Percentiles rank a stretch among this genome's conserved stretches.
Conservation (phyloP, 2,888 invertebrate genomes). For the Drosophila paramelanica region DNA sequence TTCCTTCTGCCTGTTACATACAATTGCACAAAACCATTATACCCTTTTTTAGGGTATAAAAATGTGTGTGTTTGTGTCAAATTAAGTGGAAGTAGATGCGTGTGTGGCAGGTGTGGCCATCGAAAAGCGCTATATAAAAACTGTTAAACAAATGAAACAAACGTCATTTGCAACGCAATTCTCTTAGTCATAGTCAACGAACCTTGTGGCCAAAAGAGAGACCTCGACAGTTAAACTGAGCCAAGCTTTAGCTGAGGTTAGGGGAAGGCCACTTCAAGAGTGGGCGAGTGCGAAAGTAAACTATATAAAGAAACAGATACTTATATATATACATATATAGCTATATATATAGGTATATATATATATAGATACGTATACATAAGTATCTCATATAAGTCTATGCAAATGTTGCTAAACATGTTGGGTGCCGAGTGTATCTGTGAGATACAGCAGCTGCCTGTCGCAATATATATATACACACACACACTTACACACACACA, state of each 20-base stretch:
- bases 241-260: conserved; percentile 53
- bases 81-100: conserved; percentile 1
- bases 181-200: conserved; percentile 22
- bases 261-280: conserved; percentile 57
- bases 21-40: too few species aligned
- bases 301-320: background rate
- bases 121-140: conserved; percentile 16
- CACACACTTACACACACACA: conserved; percentile 7
- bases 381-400: conserved; percentile 25
- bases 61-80: conserved; percentile 10
- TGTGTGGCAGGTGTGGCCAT: conserved; percentile 13
- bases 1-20: too few species aligned
- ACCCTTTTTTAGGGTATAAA: background rate
- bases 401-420: conserved; percentile 61
- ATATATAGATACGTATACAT: background rate
- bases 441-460: conserved; percentile 48
- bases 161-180: conserved; percentile 25
- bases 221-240: conserved; percentile 45
- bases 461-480: conserved; percentile 11
- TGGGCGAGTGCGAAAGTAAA: conserved; percentile 54
- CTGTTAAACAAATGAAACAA: background rate
- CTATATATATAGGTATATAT: background rate
- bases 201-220: conserved; percentile 44
- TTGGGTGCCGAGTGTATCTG: conserved; percentile 35
- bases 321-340: background rate